These are phyloP conservation scores for Cephonodes hylas DNA, from an alignment of 2,888 invertebrate genomes.

Conservation along the genomic window DNA sequence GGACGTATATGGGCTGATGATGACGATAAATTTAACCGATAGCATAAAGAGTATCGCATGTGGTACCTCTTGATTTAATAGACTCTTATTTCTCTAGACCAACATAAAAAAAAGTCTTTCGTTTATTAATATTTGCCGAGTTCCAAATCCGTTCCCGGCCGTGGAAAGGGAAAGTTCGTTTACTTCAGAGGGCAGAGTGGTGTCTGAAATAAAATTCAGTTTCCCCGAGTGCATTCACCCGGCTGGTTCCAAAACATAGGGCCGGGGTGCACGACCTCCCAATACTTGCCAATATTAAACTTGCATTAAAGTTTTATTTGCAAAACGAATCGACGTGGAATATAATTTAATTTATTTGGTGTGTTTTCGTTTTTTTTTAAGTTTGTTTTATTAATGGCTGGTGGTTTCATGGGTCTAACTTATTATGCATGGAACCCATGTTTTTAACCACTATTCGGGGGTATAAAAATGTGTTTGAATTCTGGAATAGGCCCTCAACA, in stretches of 20 bases:
- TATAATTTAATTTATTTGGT: neutral
- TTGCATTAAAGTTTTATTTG: neutral
- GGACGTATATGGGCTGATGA: too few relatives aligned
- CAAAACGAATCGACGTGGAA: neutral
- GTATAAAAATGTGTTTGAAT: too few relatives aligned
- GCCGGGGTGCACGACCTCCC: conserved; percentile 26
- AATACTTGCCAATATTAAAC: conserved; percentile 10
- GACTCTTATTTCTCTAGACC: too few relatives aligned
- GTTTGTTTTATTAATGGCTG: neutral
- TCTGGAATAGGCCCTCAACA: too few relatives aligned
- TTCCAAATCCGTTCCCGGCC: conserved; percentile 37
- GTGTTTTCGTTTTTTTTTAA: neutral
- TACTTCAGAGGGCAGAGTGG: conserved; percentile 41
- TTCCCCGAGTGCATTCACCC: conserved; percentile 52
- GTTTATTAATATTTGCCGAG: neutral
- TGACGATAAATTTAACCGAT: too few relatives aligned
- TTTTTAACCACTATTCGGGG: too few relatives aligned
- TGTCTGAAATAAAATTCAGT: conserved; percentile 59
- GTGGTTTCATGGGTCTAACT: too few relatives aligned
- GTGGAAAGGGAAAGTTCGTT: conserved; percentile 61
- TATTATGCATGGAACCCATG: too few relatives aligned
- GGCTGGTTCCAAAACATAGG: conserved; percentile 26
- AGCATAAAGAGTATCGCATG: too few relatives aligned
- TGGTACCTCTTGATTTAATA: too few relatives aligned
- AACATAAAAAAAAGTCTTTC: neutral